These are phyloP conservation scores for Amblyopsis hoosieri DNA, from an alignment of 2,797 vertebrate genomes.

Conservation along the genomic window DNA sequence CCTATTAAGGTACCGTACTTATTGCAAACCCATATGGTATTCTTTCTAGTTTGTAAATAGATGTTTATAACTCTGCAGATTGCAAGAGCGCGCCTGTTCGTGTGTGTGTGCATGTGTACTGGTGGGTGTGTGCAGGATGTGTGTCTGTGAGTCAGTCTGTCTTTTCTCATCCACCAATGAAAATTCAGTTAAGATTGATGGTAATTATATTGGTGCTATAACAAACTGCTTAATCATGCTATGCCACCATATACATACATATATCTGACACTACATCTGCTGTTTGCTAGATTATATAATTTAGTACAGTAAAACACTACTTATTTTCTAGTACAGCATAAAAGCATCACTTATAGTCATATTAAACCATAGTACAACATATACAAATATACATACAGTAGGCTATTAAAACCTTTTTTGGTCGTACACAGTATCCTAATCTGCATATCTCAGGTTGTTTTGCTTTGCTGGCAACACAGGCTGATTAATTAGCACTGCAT, in stretches of 20 bases:
- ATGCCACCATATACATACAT: neutral
- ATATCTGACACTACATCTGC: conserved; percentile 3
- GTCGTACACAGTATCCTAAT: neutral
- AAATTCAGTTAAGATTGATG: conserved; percentile 17
- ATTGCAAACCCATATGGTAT: conserved; percentile 30
- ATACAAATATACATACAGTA: no score
- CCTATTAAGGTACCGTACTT: conserved; percentile 54
- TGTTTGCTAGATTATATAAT: no score
- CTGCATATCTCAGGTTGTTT: conserved; percentile 4
- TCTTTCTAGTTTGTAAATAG: conserved; percentile 47
- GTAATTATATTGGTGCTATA: neutral
- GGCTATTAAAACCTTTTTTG: no score
- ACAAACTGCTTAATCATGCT: neutral
- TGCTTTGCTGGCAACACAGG: conserved; percentile 6
- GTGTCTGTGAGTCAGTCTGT: conserved; percentile 37
- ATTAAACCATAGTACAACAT: no score
- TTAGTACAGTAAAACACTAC: no score
- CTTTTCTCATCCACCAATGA: conserved; percentile 37
- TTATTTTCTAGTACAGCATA: no score
- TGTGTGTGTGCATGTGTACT: conserved; percentile 20
- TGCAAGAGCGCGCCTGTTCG: conserved; percentile 21
- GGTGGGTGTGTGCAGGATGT: conserved; percentile 41
- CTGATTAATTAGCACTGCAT: neutral
- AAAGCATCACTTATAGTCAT: no score
- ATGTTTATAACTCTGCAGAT: conserved; percentile 39